These are phyloP conservation scores for Teleopsis dalmanni DNA, from an alignment of 1,140 invertebrate species.

Conservation along the genomic window DNA sequence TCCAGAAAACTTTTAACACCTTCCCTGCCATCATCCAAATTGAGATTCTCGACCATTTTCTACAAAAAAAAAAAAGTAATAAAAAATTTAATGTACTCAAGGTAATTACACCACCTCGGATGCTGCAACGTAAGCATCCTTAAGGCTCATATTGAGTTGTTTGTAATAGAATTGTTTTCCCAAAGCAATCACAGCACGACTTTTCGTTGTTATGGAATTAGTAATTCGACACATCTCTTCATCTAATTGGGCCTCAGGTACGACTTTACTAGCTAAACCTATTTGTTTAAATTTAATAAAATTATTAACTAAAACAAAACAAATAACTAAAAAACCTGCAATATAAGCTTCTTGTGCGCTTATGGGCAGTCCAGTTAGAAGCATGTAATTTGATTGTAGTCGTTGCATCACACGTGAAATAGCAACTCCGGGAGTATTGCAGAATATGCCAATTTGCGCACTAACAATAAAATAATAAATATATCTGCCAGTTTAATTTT, in stretches of 20 bases:
- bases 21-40: conserved; percentile 77
- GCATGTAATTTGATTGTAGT: conserved; percentile 70
- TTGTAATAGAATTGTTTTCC: conserved; percentile 86
- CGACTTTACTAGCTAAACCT: conserved; percentile 45
- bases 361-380: conserved; percentile 73
- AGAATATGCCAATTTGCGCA: conserved; percentile 87
- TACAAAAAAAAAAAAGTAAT: not conserved
- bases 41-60: conserved; percentile 79
- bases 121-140: conserved; percentile 65
- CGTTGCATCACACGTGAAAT: conserved; percentile 33
- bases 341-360: conserved; percentile 66
- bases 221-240: conserved; percentile 65
- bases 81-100: not conserved
- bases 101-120: not conserved
- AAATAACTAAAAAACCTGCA: too few species aligned
- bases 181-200: conserved; percentile 66
- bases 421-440: conserved; percentile 89
- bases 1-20: conserved; percentile 82
- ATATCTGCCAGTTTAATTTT: too few species aligned
- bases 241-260: conserved; percentile 60
- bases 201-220: conserved; percentile 69
- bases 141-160: conserved; percentile 63
- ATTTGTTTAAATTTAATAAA: conserved; percentile 36
- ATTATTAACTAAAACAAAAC: not conserved
- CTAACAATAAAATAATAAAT: conserved; percentile 49